phyloP scores from a whole-genome alignment of 2,797 vertebrate species.

The Etheostoma perlongum region DNA sequence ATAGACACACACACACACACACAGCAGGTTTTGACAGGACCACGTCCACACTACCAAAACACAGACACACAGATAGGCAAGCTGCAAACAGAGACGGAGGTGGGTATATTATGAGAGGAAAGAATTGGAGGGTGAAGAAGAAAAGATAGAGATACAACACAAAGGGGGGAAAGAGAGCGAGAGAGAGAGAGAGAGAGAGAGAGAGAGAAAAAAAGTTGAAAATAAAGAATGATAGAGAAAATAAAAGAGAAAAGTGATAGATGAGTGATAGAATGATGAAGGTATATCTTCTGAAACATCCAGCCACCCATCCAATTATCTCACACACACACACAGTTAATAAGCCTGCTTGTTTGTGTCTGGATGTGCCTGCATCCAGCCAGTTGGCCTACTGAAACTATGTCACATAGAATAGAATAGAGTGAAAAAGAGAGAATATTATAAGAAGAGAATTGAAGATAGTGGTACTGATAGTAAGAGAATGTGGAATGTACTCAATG shows the following conservation, averaged over 20 bases:
- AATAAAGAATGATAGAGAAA: conserved; percentile 52
- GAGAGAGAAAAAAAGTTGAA: conserved; percentile 25
- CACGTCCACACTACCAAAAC: conserved; percentile 79
- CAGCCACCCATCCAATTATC: conserved; percentile 69
- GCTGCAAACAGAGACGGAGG: conserved; percentile 67
- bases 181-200: conserved; percentile 1
- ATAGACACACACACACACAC: conserved; percentile 37
- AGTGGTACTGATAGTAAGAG: too few species aligned
- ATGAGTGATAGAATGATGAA: conserved; percentile 72
- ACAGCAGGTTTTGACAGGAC: conserved; percentile 77
- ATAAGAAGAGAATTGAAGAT: too few species aligned
- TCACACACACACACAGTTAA: conserved; percentile 1
- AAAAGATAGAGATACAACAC: not conserved
- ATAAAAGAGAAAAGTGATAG: conserved; percentile 47
- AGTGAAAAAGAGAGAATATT: too few species aligned
- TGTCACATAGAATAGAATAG: too few species aligned
- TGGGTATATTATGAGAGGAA: conserved; percentile 34
- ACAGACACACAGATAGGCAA: conserved; percentile 78
- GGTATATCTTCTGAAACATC: conserved; percentile 70
- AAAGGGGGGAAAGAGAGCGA: not conserved
- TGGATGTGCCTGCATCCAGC: too few species aligned
- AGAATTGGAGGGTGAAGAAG: conserved; percentile 15
- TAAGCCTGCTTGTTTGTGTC: too few species aligned
- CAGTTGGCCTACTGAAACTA: too few species aligned
- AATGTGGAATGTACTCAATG: too few species aligned